phyloP scores from a whole-genome alignment of 2,113 vertebrate species.

The Boleophthalmus pectinirostris region DNA sequence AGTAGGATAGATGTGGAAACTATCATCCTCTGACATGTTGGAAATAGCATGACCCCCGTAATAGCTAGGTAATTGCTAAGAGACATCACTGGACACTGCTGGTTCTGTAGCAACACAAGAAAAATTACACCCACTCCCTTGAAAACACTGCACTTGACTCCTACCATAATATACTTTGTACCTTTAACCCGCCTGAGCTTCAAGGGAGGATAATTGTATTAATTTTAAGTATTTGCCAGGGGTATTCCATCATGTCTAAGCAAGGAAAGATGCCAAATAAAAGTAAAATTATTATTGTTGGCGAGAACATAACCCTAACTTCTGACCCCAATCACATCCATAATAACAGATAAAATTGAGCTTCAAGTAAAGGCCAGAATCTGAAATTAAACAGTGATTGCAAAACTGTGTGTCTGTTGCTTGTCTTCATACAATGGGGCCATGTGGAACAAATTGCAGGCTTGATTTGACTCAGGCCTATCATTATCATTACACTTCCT shows the following conservation, averaged over 20 bases:
- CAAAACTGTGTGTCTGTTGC: not conserved
- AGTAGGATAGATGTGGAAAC: not conserved
- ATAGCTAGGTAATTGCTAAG: slow-evolving; percentile 12
- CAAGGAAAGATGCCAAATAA: slow-evolving; percentile 2
- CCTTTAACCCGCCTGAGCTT: not conserved
- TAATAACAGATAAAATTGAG: not conserved
- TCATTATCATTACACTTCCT: slow-evolving; percentile 5
- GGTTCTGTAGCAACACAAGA: slow-evolving; percentile 4
- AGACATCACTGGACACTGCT: slow-evolving; percentile 12
- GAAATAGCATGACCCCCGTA: slow-evolving; percentile 19
- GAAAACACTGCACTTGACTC: slow-evolving; percentile 6
- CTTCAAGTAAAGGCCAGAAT: not conserved
- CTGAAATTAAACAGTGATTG: not conserved
- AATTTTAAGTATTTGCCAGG: not conserved
- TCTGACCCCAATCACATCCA: slow-evolving; percentile 3
- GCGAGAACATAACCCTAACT: not conserved
- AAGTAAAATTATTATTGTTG: slow-evolving; percentile 4
- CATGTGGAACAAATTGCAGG: not conserved
- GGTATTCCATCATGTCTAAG: not conserved
- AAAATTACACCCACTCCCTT: slow-evolving; percentile 26
- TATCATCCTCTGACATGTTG: slow-evolving; percentile 13
- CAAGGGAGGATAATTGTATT: not conserved
- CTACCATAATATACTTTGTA: not conserved
- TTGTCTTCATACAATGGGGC: not conserved
- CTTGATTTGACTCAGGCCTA: not conserved